These are phyloP conservation scores for Xestobium rufovillosum DNA, from an alignment of 2,888 invertebrate genomes.

Conservation along the genomic window DNA sequence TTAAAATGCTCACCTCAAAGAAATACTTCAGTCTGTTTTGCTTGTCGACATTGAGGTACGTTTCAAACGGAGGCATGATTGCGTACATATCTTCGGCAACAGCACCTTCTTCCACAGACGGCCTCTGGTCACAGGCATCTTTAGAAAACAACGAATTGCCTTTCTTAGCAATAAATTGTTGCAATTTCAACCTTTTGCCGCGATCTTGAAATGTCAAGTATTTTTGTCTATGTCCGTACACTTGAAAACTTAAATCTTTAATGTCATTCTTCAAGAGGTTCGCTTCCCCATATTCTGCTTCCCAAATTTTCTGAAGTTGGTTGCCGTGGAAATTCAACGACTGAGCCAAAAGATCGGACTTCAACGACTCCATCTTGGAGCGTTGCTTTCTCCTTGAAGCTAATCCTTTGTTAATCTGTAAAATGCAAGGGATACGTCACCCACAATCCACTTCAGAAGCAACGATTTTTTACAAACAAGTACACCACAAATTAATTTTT, in stretches of 20 bases:
- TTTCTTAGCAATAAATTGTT: constrained; percentile 82
- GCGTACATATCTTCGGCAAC: constrained; percentile 61
- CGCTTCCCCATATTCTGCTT: constrained; percentile 71
- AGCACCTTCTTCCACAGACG: constrained; percentile 46
- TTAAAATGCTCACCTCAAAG: constrained; percentile 65
- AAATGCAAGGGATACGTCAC: background rate
- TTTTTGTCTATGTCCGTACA: constrained; percentile 73
- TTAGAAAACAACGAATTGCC: constrained; percentile 66
- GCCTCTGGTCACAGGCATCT: constrained; percentile 45
- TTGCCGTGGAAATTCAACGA: constrained; percentile 80
- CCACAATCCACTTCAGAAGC: background rate
- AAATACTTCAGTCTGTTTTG: constrained; percentile 70
- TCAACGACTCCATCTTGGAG: constrained; percentile 46
- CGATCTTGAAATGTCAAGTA: constrained; percentile 77
- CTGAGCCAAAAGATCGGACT: constrained; percentile 55
- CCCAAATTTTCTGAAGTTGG: constrained; percentile 82
- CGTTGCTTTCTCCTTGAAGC: constrained; percentile 3
- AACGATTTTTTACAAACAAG: background rate
- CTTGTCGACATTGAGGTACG: constrained; percentile 73
- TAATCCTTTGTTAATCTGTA: constrained; percentile 4
- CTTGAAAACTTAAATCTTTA: constrained; percentile 59
- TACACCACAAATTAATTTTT: too few species aligned
- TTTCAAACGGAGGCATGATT: constrained; percentile 80
- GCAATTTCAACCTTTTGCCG: constrained; percentile 72
- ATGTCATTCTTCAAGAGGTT: constrained; percentile 58